phyloP scores from a whole-genome alignment of 2,113 vertebrate genomes.

The Gallinago jamesoni region DNA sequence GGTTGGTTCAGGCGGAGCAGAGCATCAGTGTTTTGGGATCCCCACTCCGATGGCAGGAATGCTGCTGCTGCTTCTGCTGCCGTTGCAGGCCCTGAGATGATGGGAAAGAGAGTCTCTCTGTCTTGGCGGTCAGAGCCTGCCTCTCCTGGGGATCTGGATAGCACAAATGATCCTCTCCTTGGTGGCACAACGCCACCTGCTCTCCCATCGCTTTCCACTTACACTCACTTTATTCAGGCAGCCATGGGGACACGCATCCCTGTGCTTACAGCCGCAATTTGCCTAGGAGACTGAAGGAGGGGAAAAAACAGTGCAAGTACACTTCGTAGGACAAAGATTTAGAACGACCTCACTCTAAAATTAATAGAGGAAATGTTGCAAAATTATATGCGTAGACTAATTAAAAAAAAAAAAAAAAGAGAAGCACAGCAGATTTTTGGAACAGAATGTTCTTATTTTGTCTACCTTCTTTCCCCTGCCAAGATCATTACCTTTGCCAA shows the following conservation, averaged over 20 bases:
- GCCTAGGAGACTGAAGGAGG: neutral
- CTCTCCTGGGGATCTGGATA: neutral
- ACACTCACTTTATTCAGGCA: neutral
- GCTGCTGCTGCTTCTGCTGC: neutral
- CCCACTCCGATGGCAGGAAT: accelerated
- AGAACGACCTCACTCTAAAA: neutral
- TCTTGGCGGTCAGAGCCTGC: neutral
- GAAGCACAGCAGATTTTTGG: neutral
- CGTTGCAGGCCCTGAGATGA: neutral
- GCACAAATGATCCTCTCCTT: neutral
- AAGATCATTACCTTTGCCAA: neutral
- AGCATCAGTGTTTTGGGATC: accelerated
- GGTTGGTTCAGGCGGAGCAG: neutral
- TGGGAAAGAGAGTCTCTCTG: neutral
- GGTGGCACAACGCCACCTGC: too few species aligned
- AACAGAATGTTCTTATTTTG: neutral
- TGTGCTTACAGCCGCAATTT: neutral
- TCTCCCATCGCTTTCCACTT: neutral
- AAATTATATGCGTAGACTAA: neutral
- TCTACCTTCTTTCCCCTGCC: neutral
- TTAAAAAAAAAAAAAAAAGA: neutral
- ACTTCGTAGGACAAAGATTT: neutral
- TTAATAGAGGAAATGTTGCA: neutral
- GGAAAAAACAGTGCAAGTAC: neutral
- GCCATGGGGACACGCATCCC: accelerated